Evolutionary conservation across 2,797 vertebrate species (phyloP).

Genomic region (Aplochiton taeniatus): DNA sequence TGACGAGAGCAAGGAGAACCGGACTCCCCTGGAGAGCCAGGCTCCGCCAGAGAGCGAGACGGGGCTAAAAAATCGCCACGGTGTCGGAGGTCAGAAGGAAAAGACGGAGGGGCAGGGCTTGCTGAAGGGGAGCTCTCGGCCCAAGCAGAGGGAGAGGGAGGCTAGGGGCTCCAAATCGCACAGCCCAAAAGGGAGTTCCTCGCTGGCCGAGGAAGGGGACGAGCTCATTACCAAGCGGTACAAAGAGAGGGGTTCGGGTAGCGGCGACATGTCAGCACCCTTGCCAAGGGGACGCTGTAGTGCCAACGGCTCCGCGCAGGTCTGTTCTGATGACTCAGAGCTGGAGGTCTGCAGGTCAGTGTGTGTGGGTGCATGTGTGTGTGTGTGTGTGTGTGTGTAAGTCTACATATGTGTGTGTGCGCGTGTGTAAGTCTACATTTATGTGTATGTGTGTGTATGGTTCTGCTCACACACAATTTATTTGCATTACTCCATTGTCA

Average conservation of each 20-base stretch:
- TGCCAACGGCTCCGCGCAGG: slow-evolving; percentile 46
- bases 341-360: slow-evolving; percentile 93
- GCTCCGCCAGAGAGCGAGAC: slow-evolving; percentile 52
- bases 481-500: not conserved
- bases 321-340: slow-evolving; percentile 80
- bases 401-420: not conserved
- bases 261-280: slow-evolving; percentile 65
- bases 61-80: slow-evolving; percentile 69
- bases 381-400: slow-evolving; percentile 4
- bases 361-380: not conserved
- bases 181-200: slow-evolving; percentile 48
- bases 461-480: not conserved
- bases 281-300: slow-evolving; percentile 39
- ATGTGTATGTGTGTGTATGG: not conserved
- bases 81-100: slow-evolving; percentile 34
- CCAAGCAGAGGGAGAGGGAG: slow-evolving; percentile 42
- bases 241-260: slow-evolving; percentile 73
- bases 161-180: slow-evolving; percentile 21
- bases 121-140: slow-evolving; percentile 31
- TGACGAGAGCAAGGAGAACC: slow-evolving; percentile 63
- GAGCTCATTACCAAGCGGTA: slow-evolving; percentile 66
- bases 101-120: slow-evolving; percentile 57
- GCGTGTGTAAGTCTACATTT: not conserved
- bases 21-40: slow-evolving; percentile 46
- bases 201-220: slow-evolving; percentile 56